These are phyloP conservation scores for Euclidia mi DNA, from an alignment of 2,888 invertebrate genomes.

Conservation along the genomic window DNA sequence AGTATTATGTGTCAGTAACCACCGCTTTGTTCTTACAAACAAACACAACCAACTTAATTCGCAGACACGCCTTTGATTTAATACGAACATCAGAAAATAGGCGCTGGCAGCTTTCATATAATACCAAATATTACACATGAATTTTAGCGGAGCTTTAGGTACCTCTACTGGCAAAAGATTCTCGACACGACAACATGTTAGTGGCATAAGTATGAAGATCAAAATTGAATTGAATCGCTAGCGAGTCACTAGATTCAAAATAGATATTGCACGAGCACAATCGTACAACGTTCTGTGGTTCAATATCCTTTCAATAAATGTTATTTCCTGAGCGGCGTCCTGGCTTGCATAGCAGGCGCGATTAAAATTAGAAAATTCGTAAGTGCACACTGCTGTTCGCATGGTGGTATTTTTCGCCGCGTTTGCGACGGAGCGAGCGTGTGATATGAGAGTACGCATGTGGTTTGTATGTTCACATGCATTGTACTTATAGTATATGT, in stretches of 20 bases:
- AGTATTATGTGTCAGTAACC: slow-evolving; percentile 74
- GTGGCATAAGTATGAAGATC: slow-evolving; percentile 15
- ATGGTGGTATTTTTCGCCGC: slow-evolving; percentile 45
- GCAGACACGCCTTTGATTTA: slow-evolving; percentile 64
- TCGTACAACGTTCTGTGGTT: slow-evolving; percentile 29
- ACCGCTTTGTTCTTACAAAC: slow-evolving; percentile 63
- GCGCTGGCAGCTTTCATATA: slow-evolving; percentile 57
- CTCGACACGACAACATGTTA: slow-evolving; percentile 11
- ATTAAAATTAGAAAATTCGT: slow-evolving; percentile 47
- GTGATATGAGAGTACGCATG: slow-evolving; percentile 25
- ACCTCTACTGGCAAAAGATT: slow-evolving; percentile 12
- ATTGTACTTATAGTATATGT: slow-evolving; percentile 5
- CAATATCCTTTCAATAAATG: slow-evolving; percentile 48
- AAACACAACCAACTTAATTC: slow-evolving; percentile 66
- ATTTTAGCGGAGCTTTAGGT: slow-evolving; percentile 18
- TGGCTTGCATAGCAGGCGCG: slow-evolving; percentile 28
- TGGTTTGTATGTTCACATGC: slow-evolving; percentile 45
- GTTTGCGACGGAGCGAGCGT: slow-evolving; percentile 22
- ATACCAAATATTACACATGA: slow-evolving; percentile 18
- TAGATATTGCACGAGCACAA: slow-evolving; percentile 17
- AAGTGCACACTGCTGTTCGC: slow-evolving; percentile 33
- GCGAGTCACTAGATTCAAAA: slow-evolving; percentile 31
- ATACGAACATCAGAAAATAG: slow-evolving; percentile 64
- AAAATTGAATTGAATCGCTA: slow-evolving; percentile 18
- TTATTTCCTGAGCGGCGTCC: slow-evolving; percentile 31